Conservation (phyloP, 2,797 vertebrate genomes). For the Sebastes itinus region DNA sequence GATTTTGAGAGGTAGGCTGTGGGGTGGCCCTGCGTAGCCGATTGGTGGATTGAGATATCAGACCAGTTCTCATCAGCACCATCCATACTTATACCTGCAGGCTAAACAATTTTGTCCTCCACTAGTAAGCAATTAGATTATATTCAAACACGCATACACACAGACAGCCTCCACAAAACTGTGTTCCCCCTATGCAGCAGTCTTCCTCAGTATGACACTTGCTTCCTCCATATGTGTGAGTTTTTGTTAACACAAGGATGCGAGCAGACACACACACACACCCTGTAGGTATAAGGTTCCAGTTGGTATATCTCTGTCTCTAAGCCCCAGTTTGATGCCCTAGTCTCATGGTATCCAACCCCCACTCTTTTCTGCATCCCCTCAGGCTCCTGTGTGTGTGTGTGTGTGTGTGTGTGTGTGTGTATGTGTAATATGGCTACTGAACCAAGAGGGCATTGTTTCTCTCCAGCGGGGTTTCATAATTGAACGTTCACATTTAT, state of each 20-base stretch:
- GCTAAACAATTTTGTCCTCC: conserved; percentile 76
- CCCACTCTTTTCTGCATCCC: conserved; percentile 77
- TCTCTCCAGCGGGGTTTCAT: conserved; percentile 78
- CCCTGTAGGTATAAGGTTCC: conserved; percentile 79
- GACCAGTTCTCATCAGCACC: conserved; percentile 72
- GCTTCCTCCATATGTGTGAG: conserved; percentile 74
- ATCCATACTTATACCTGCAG: conserved; percentile 67
- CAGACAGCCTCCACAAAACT: conserved; percentile 47
- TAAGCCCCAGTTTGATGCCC: conserved; percentile 81
- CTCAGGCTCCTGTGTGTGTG: conserved; percentile 58
- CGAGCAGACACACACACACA: conserved; percentile 48
- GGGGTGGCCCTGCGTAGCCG: conserved; percentile 43
- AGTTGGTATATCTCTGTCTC: conserved; percentile 81
- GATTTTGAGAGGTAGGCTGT: conserved; percentile 47
- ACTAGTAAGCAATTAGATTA: conserved; percentile 80
- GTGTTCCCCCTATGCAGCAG: conserved; percentile 53
- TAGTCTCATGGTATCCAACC: conserved; percentile 80
- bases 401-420: conserved; percentile 35
- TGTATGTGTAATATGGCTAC: conserved; percentile 74
- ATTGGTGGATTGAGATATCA: conserved; percentile 79
- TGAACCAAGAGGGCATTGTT: conserved; percentile 83
- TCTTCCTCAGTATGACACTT: conserved; percentile 70
- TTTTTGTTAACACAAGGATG: conserved; percentile 71
- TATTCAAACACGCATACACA: conserved; percentile 71
- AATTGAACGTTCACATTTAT: conserved; percentile 76